Conservation (phyloP, 92 coral and sea anemone species). For the Palythoa caribaeorum region DNA sequence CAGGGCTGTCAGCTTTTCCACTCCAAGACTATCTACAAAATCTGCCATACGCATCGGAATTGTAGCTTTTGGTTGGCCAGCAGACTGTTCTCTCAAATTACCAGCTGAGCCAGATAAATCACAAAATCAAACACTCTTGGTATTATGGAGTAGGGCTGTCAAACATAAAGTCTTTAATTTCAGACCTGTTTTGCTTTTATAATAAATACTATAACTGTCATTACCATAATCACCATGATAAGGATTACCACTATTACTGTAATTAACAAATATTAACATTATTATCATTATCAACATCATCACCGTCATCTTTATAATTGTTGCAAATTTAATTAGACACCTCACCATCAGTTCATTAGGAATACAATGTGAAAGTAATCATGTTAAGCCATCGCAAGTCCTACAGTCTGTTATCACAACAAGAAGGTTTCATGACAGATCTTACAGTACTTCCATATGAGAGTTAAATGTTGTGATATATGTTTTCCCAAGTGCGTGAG, state of each 20-base stretch:
- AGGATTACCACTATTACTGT: neutral
- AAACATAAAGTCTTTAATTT: no score
- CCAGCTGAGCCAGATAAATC: slow-evolving; percentile 1
- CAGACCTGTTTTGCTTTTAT: no score
- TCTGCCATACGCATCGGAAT: slow-evolving; percentile 27
- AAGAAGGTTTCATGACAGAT: no score
- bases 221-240: neutral
- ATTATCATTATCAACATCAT: neutral
- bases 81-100: neutral
- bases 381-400: no score
- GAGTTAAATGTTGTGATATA: neutral
- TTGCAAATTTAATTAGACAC: neutral
- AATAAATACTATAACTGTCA: neutral
- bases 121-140: neutral
- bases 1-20: slow-evolving; percentile 86
- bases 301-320: neutral
- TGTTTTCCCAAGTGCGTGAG: neutral
- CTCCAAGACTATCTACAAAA: slow-evolving; percentile 80
- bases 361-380: neutral
- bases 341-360: neutral
- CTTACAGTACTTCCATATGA: neutral
- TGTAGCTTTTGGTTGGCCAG: slow-evolving; percentile 22
- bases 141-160: no score
- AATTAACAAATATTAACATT: neutral
- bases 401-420: no score